Conservation (phyloP, 2,797 vertebrate genomes). For the Peromyscus attwateri region DNA sequence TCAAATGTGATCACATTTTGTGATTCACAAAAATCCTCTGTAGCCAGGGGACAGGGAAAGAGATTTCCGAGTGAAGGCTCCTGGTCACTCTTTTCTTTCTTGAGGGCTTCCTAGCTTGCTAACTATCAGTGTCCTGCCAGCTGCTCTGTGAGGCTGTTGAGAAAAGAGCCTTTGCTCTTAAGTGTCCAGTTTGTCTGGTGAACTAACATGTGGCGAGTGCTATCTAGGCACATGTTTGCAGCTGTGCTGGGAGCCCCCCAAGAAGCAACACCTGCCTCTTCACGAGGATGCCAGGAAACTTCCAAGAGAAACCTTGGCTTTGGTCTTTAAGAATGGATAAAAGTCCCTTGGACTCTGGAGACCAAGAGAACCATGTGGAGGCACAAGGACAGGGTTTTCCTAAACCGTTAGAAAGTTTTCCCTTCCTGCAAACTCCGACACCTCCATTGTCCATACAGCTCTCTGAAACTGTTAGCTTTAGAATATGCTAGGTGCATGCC, state of each 20-base stretch:
- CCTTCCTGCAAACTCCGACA: background rate
- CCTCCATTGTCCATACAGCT: background rate
- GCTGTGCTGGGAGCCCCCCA: background rate
- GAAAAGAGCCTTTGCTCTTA: background rate
- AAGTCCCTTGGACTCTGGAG: background rate
- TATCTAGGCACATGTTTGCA: fast-evolving
- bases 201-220: background rate
- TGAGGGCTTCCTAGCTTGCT: background rate
- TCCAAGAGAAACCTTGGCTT: background rate
- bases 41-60: background rate
- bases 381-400: background rate
- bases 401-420: background rate
- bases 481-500: fast-evolving
- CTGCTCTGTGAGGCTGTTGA: background rate
- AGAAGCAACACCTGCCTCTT: background rate
- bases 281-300: background rate
- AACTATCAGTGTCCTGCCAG: background rate
- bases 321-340: background rate
- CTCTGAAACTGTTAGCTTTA: background rate
- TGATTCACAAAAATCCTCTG: background rate
- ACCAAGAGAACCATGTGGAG: background rate
- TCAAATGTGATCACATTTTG: too few species aligned
- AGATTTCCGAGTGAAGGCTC: background rate
- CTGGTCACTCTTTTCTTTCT: background rate
- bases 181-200: background rate